Conservation (phyloP, 2,797 vertebrate genomes). For the Carcharodon carcharias region DNA sequence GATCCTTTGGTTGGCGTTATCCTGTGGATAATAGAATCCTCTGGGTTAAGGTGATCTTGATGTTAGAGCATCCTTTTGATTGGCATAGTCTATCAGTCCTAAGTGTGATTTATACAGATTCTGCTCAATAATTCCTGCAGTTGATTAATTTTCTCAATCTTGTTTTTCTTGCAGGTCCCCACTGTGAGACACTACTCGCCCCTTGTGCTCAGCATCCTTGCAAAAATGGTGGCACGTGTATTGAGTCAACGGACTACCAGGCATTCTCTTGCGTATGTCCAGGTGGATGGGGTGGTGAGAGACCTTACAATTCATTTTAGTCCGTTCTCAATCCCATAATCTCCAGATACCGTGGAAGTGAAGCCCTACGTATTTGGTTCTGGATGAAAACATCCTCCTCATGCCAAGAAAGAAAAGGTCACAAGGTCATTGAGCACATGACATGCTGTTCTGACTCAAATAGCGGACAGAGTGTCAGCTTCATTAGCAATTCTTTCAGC, state of each 20-base stretch:
- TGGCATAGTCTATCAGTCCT: background rate
- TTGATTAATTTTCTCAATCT: background rate
- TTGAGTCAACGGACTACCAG: background rate
- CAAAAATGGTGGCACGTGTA: background rate
- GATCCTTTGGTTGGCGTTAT: too few relatives aligned
- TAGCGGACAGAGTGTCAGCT: background rate
- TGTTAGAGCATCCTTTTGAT: background rate
- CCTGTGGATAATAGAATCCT: too few relatives aligned
- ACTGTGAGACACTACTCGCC: background rate
- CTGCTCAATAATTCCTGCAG: background rate
- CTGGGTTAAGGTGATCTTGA: background rate
- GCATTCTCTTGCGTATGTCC: conserved; percentile 5
- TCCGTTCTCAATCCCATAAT: background rate
- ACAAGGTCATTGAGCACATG: background rate
- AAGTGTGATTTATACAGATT: too few relatives aligned
- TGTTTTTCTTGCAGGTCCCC: background rate
- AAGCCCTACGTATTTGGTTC: background rate
- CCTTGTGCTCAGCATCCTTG: background rate
- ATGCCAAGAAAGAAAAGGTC: background rate
- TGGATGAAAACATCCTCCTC: background rate
- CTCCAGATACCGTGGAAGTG: background rate
- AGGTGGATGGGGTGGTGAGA: background rate
- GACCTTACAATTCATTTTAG: background rate
- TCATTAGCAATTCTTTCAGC: background rate
- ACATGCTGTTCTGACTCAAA: background rate